Evolutionary conservation across 2,888 invertebrate genomes (phyloP).

Genomic region (Brenthis hecate): DNA sequence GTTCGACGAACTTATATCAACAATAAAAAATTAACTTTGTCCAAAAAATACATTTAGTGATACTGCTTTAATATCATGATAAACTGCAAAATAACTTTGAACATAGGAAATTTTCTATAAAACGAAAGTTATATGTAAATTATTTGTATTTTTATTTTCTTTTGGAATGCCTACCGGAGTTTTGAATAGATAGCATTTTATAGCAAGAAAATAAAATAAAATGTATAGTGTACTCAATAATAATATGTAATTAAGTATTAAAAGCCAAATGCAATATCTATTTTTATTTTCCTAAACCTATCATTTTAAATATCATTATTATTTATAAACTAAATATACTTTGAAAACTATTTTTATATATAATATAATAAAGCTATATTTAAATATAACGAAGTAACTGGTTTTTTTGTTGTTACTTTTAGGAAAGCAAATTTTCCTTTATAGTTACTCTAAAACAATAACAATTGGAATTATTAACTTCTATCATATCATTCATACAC

Average conservation of each 20-base stretch:
- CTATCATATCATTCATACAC: not conserved
- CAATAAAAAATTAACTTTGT: conserved; percentile 72
- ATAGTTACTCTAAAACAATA: too few relatives aligned
- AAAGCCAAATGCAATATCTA: conserved; percentile 73
- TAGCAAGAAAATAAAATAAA: conserved; percentile 77
- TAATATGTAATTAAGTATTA: conserved; percentile 82
- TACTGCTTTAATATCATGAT: conserved; percentile 82
- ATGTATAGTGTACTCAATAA: conserved; percentile 82
- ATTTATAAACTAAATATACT: not conserved
- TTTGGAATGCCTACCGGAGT: conserved; percentile 80
- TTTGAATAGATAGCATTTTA: conserved; percentile 82
- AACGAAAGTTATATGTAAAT: conserved; percentile 73
- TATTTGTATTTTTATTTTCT: conserved; percentile 75
- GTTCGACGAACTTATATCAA: conserved; percentile 66
- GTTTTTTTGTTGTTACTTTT: conserved; percentile 1
- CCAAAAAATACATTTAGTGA: conserved; percentile 81
- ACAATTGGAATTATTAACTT: not conserved
- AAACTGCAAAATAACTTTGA: conserved; percentile 76
- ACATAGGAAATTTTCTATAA: conserved; percentile 81
- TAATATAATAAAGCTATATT: conserved; percentile 13
- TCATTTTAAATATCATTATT: not conserved
- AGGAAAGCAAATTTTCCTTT: not conserved
- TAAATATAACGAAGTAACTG: conserved; percentile 12
- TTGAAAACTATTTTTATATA: conserved; percentile 17
- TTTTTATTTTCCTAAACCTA: conserved; percentile 32